Conservation (phyloP, 1,140 invertebrate species). For the Pseudomyrmex flavicornis region DNA sequence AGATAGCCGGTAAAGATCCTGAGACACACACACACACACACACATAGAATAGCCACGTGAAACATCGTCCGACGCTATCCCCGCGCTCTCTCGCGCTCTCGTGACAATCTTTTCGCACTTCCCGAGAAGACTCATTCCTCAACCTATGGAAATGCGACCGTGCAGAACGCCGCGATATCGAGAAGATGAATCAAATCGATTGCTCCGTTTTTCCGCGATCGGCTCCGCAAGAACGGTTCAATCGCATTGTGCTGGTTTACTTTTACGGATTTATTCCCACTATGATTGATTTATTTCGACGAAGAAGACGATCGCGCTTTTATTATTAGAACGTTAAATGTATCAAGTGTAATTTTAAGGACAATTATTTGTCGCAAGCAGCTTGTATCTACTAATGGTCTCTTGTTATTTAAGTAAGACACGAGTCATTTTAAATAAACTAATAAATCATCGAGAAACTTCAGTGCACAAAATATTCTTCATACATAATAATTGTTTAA, state of each 20-base stretch:
- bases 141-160: conserved; percentile 82
- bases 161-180: conserved; percentile 38
- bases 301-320: background rate
- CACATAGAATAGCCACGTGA: conserved; percentile 66
- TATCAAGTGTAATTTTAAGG: background rate
- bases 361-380: background rate
- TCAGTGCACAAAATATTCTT: background rate
- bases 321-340: background rate
- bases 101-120: conserved; percentile 52
- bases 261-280: background rate
- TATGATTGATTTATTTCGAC: background rate
- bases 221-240: conserved; percentile 15
- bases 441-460: background rate
- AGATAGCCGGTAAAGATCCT: conserved; percentile 78
- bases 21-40: background rate
- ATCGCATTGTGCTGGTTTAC: background rate
- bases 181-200: conserved; percentile 26
- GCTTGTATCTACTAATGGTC: background rate
- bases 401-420: background rate
- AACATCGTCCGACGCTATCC: conserved; percentile 70
- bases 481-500: too few species aligned
- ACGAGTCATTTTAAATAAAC: background rate
- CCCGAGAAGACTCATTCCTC: conserved; percentile 79
- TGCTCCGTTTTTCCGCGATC: conserved; percentile 28
- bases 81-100: conserved; percentile 61